Conservation (phyloP, 1,140 invertebrate species). For the Neodiprion lecontei region DNA sequence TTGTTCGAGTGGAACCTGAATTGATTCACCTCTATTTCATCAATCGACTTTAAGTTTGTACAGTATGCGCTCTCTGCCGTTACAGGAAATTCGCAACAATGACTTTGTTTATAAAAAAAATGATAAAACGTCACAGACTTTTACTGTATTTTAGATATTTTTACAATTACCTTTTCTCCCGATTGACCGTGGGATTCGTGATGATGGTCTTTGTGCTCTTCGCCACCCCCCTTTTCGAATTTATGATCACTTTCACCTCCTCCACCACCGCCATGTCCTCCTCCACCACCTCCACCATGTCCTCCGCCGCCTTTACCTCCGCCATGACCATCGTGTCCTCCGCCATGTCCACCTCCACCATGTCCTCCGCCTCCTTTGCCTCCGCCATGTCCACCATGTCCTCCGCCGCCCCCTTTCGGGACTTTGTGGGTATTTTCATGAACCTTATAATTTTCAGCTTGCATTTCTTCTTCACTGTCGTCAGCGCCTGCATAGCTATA, state of each 20-base stretch:
- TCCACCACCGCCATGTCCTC: slow-evolving; percentile 19
- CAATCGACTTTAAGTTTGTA: background rate
- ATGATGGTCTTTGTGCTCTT: slow-evolving; percentile 44
- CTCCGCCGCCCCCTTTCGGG: slow-evolving; percentile 5
- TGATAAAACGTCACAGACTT: slow-evolving; percentile 8
- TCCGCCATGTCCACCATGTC: slow-evolving; percentile 15
- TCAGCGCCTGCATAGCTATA: background rate
- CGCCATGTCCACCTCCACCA: slow-evolving; percentile 20
- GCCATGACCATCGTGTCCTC: slow-evolving; percentile 11
- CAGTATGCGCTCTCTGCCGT: background rate
- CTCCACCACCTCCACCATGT: slow-evolving; percentile 19
- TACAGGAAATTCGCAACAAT: background rate
- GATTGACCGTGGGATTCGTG: slow-evolving; percentile 44
- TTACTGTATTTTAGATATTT: background rate
- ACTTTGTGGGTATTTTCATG: background rate
- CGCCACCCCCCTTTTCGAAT: slow-evolving; percentile 44
- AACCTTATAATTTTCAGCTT: slow-evolving; percentile 4
- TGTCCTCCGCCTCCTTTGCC: slow-evolving; percentile 21
- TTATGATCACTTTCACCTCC: slow-evolving; percentile 27
- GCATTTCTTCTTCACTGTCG: background rate
- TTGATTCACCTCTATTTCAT: background rate
- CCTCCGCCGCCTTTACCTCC: slow-evolving; percentile 21
- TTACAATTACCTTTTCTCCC: slow-evolving; percentile 46
- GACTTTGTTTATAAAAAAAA: too few species aligned
- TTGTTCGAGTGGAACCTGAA: slow-evolving; percentile 5